phyloP scores from a whole-genome alignment of 2,797 vertebrate species.

The Molossus alvarezi region DNA sequence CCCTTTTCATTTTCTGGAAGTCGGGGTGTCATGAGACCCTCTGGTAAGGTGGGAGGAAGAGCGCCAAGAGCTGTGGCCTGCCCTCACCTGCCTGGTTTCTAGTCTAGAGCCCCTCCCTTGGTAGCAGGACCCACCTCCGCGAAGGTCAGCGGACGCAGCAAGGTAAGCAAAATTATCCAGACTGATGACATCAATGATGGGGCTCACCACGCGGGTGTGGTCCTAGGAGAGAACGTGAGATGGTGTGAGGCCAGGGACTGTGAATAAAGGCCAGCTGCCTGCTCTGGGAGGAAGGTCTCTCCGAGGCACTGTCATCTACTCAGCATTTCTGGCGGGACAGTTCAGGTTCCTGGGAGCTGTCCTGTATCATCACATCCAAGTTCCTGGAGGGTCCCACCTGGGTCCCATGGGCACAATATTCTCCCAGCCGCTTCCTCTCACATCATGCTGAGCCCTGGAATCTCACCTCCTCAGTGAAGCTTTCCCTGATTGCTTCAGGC shows the following conservation, averaged over 20 bases:
- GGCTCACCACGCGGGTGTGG: constrained; percentile 98
- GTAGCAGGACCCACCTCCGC: constrained; percentile 94
- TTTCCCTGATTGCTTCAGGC: constrained; percentile 20
- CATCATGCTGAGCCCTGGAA: background rate
- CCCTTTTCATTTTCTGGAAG: background rate
- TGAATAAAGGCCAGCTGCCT: background rate
- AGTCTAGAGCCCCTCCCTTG: background rate
- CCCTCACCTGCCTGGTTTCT: constrained; percentile 34
- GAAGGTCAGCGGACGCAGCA: constrained; percentile 98
- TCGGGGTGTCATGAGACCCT: background rate
- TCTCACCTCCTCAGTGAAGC: constrained; percentile 17
- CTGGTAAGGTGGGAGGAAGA: background rate
- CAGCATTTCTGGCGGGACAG: background rate
- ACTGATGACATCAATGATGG: constrained; percentile 99
- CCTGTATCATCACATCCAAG: background rate
- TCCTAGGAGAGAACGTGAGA: constrained; percentile 91
- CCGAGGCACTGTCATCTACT: background rate
- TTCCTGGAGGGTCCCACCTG: background rate
- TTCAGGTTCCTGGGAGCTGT: background rate
- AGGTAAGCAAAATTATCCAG: constrained; percentile 99
- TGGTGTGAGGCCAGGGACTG: background rate
- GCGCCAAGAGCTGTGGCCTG: background rate
- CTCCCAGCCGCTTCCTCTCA: background rate
- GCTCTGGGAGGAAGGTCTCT: background rate
- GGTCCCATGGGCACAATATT: background rate